Evolutionary conservation across 2,797 vertebrate genomes (phyloP), one percentile per base, ranked within the genome.

Genomic region (Tinamus major): DNA sequence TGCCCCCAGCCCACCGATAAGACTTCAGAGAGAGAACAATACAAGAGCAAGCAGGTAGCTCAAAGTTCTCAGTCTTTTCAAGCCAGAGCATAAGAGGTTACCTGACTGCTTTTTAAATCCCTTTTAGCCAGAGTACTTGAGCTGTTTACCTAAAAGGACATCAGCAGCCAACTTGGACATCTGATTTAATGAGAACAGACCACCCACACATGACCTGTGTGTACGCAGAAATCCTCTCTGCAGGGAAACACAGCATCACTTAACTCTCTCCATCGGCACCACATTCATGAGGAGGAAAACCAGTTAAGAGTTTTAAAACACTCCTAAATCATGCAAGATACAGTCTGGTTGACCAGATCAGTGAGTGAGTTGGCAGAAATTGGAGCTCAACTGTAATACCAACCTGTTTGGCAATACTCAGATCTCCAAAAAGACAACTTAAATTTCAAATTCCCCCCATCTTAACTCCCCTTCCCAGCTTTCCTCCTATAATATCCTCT

Each of bases 111-210:
- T 51, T 74, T 77, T 72, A 85, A 79, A 64, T 64, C 41, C 24
- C 75, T 89, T 87, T 46, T 46, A 59, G 65, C 67, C 55, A 77
- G 23, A 42, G 63, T 21, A 76, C 89, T 87, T 68, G 31, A 93
- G 59, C 55, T 93, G 75, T 92, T 96, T 84, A 95, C 91, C 46
- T 58, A 85, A 41, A 46, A 82, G 42, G 55, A 14, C 62, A 37
- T 46, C 61, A 82, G 62, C 62, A 87, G 65, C 61, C 81, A 55
- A 58, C 78, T 71, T 76, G 80, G 65, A 65, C 90, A 81, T 13
- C 81, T 79, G 70, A 86, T 77, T 68, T 89, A 71, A 89, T 79
- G 6, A 0, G 33, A 16, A 2, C 39, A 53, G 77, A 63, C 76
- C 87, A 86, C 89, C 78, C 83, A 96, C 90, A 85, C 84, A n/a